Base-by-base conservation (phyloP, 2,113 vertebrate genomes). In the Melanerpes formicivorus region DNA sequence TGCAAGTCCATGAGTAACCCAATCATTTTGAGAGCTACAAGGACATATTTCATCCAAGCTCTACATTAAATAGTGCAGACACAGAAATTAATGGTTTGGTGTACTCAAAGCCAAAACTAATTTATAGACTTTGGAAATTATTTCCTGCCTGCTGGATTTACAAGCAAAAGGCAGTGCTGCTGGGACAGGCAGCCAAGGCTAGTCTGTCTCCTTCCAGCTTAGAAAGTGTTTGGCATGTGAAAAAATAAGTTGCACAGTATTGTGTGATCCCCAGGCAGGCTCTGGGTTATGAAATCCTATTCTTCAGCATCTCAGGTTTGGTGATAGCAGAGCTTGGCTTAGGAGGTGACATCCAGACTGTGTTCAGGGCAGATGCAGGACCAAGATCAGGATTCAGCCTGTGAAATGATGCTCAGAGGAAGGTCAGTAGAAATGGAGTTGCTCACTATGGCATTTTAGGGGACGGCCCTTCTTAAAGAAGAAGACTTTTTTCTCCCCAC, bases 81-180 rank as follows among this genome's bases (percentile, higher is more conserved):
- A 60, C 60, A 81, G 77, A 93, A 94, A 93, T 86, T 86, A 88
- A 91, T 1, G 2, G 16, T 29, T 69, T 69, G 63, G n/a, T 70
- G 48, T 66, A 40, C 76, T 90, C 69, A 32, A 80, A 94, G 91
- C 89, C 94, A 95, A 91, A 92, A 75, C 76, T 86, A 80, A 88
- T 93, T 90, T 91, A 90, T 42, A 71, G 83, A 69, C 67, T 77
- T 86, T 26, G 82, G 93, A 77, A 95, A 93, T 93, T 13, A 80
- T 95, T 95, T 95, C 84, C 90, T 94, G 87, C 87, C 71, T 93
- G 65, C 78, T 88, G 77, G 72, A 93, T 86, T 93, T 93, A 65
- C 56, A 93, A 92, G 91, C 86, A 90, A 72, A 92, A 92, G 30
- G 4, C 54, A 87, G 26, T 60, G 50, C 50, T 93, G 75, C 62